phyloP scores from a whole-genome alignment of 2,888 invertebrate species.

The Yponomeuta plumbellus region DNA sequence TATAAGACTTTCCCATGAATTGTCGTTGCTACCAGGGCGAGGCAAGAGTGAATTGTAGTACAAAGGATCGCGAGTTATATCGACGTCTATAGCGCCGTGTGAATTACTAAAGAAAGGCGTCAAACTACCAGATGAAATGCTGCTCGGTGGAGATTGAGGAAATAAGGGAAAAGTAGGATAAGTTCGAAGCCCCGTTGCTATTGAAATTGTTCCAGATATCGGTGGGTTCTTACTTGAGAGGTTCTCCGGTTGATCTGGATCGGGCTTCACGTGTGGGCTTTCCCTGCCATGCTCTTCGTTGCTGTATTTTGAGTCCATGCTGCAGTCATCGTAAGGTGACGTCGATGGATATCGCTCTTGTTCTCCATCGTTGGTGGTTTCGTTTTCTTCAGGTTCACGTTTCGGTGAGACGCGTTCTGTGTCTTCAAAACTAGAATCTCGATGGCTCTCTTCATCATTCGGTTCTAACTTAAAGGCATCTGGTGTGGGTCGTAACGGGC shows the following conservation, averaged over 20 bases:
- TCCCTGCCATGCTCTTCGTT: constrained; percentile 81
- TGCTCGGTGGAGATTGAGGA: constrained; percentile 79
- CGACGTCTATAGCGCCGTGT: constrained; percentile 70
- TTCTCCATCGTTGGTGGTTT: constrained; percentile 77
- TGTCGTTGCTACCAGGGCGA: constrained; percentile 92
- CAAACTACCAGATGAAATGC: constrained; percentile 80
- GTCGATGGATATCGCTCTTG: constrained; percentile 79
- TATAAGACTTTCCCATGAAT: constrained; percentile 97
- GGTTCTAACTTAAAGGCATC: constrained; percentile 70
- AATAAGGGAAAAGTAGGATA: constrained; percentile 80
- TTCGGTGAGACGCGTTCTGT: constrained; percentile 80
- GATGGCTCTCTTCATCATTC: constrained; percentile 68
- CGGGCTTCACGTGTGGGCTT: constrained; percentile 79
- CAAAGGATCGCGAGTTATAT: constrained; percentile 85
- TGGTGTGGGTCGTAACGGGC: constrained; percentile 62
- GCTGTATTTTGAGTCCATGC: constrained; percentile 86
- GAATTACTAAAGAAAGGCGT: constrained; percentile 69
- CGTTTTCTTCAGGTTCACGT: constrained; percentile 81
- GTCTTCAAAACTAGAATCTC: constrained; percentile 71
- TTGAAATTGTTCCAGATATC: constrained; percentile 80
- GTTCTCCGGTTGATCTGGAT: constrained; percentile 89
- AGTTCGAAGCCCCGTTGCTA: constrained; percentile 80
- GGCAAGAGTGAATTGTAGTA: constrained; percentile 88
- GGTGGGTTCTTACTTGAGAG: constrained; percentile 82
- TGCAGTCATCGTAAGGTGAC: constrained; percentile 84